A percentile compares a stretch with the other conserved stretches of the same genome.
phyloP scores from a whole-genome alignment of 23 tunicate genomes.

The Botrylloides violaceus region DNA sequence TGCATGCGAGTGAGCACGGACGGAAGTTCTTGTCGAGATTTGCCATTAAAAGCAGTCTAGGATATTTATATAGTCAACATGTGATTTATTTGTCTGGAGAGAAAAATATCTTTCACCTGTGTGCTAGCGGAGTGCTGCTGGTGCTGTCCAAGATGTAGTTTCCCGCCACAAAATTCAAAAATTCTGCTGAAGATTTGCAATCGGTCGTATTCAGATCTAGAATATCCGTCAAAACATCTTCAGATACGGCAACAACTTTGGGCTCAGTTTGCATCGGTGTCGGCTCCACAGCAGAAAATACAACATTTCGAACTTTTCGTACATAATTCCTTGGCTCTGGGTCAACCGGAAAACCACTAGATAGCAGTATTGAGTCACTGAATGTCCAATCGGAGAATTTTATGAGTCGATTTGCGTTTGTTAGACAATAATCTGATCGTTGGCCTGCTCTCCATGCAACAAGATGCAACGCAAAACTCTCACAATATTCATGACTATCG shows the following conservation, averaged over 20 bases:
- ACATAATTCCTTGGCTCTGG: slow-evolving; percentile 30
- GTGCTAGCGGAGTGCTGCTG: slow-evolving; percentile 27
- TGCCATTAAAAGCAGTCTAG: too few species aligned
- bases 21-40: too few species aligned
- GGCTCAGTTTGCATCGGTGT: slow-evolving; percentile 31
- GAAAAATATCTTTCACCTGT: slow-evolving; percentile 56
- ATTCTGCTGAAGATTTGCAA: slow-evolving; percentile 3
- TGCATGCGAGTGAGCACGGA: too few species aligned
- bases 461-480: too few species aligned
- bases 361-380: slow-evolving; percentile 23
- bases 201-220: slow-evolving; percentile 22
- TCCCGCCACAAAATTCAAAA: slow-evolving; percentile 37
- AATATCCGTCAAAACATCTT: slow-evolving; percentile 30
- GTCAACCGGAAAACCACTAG: slow-evolving; percentile 40
- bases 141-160: slow-evolving; percentile 15
- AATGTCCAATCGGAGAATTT: slow-evolving; percentile 6
- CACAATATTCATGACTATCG: too few species aligned
- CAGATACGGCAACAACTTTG: slow-evolving; percentile 23
- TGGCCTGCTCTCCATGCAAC: neutral
- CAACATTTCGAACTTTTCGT: slow-evolving; percentile 28
- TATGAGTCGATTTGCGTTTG: neutral
- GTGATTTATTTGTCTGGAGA: too few species aligned
- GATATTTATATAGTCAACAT: too few species aligned
- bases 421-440: neutral
- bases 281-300: slow-evolving; percentile 44